phyloP scores from a whole-genome alignment of 2,113 vertebrate species.

The Platysternon megacephalum region DNA sequence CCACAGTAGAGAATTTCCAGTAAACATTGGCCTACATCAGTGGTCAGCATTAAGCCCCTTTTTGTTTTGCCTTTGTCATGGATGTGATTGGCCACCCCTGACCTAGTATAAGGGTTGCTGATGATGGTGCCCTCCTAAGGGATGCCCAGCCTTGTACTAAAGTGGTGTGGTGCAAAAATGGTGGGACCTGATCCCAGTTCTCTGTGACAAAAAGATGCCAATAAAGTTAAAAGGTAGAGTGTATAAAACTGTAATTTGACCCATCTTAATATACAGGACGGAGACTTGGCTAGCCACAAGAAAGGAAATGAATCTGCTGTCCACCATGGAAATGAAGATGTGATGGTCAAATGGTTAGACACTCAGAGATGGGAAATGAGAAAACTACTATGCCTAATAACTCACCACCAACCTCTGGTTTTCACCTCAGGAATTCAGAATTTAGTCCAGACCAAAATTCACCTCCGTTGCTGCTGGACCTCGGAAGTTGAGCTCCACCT shows the following conservation, averaged over 20 bases:
- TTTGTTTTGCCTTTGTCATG: too few relatives aligned
- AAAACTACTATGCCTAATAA: neutral
- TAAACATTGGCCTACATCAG: too few relatives aligned
- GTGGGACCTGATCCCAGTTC: neutral
- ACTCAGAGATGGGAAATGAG: neutral
- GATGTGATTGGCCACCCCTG: too few relatives aligned
- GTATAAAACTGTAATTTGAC: neutral
- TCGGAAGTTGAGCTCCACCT: slow-evolving; percentile 10
- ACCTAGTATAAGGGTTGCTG: neutral
- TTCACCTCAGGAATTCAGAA: slow-evolving; percentile 59
- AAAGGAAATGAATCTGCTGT: neutral
- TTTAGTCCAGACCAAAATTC: slow-evolving; percentile 57
- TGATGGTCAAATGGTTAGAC: neutral
- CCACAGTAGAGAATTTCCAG: too few relatives aligned
- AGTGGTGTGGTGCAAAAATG: neutral
- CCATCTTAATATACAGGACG: neutral
- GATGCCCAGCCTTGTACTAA: neutral
- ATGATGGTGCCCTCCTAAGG: neutral
- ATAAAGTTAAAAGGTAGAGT: neutral
- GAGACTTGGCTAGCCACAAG: neutral
- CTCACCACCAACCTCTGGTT: slow-evolving; percentile 39
- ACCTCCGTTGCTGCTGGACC: slow-evolving; percentile 51
- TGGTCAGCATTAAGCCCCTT: too few relatives aligned
- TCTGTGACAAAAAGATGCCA: neutral
- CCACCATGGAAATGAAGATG: neutral